Evolutionary conservation across 2,888 invertebrate genomes (phyloP).

Genomic region (Heliconius cydno): DNA sequence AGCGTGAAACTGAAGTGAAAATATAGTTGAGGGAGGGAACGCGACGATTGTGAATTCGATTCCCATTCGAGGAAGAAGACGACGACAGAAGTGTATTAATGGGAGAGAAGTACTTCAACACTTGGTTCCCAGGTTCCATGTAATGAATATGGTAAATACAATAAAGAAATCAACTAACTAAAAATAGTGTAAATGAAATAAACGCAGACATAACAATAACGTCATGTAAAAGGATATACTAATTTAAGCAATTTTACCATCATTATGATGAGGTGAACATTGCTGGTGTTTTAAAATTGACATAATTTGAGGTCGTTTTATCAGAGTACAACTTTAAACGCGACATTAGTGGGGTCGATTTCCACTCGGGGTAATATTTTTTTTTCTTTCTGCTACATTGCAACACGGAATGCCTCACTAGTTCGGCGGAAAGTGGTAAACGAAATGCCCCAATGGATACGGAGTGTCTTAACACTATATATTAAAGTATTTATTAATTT

Average conservation of each 20-base stretch:
- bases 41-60: neutral
- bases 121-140: neutral
- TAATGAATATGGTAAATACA: no score
- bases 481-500: no score
- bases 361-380: accelerated
- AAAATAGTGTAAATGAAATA: neutral
- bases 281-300: neutral
- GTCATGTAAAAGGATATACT: neutral
- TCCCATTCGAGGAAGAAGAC: neutral
- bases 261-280: neutral
- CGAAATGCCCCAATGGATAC: no score
- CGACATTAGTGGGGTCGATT: no score
- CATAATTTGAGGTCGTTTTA: neutral
- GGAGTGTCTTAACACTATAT: no score
- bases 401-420: no score
- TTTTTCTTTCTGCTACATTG: no score
- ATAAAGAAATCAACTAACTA: neutral
- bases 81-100: neutral
- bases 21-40: no score
- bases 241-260: constrained; percentile 9
- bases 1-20: no score
- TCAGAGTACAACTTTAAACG: no score
- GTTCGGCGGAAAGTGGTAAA: no score
- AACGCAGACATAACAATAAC: neutral
- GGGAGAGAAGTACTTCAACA: no score